These are phyloP conservation scores for Tricholaema leucomelas DNA, from an alignment of 2,113 vertebrate species.

Conservation along the genomic window DNA sequence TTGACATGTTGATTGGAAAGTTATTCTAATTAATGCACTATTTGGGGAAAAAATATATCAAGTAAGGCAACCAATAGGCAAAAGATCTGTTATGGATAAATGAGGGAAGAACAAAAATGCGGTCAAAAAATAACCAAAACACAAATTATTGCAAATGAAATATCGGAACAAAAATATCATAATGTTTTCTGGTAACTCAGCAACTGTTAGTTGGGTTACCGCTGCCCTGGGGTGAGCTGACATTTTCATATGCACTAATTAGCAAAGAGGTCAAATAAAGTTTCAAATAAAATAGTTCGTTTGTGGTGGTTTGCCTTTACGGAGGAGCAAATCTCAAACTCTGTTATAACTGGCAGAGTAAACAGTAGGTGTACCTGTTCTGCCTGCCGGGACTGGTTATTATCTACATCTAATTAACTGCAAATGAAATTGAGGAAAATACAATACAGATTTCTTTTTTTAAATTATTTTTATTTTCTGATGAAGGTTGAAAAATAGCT, in stretches of 20 bases:
- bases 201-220: conserved; percentile 26
- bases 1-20: neutral
- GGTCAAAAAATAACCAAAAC: neutral
- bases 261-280: conserved; percentile 66
- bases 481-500: neutral
- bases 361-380: neutral
- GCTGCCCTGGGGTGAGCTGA: conserved; percentile 56
- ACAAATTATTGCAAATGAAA: neutral
- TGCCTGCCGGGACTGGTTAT: neutral
- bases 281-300: conserved; percentile 35
- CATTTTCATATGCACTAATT: conserved; percentile 70
- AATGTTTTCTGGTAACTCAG: conserved; percentile 36
- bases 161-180: neutral
- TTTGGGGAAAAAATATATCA: neutral
- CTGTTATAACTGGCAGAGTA: neutral
- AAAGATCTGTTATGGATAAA: neutral
- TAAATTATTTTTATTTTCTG: neutral
- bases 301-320: neutral
- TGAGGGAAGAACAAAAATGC: neutral
- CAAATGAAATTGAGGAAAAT: neutral
- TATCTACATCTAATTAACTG: neutral
- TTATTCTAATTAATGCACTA: neutral
- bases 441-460: neutral
- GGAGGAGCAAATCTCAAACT: neutral
- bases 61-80: neutral